A percentile compares a stretch with the other conserved stretches of the same genome.
Evolutionary conservation across 2,888 invertebrate genomes (phyloP).

Genomic region (Trichopria drosophilae): DNA sequence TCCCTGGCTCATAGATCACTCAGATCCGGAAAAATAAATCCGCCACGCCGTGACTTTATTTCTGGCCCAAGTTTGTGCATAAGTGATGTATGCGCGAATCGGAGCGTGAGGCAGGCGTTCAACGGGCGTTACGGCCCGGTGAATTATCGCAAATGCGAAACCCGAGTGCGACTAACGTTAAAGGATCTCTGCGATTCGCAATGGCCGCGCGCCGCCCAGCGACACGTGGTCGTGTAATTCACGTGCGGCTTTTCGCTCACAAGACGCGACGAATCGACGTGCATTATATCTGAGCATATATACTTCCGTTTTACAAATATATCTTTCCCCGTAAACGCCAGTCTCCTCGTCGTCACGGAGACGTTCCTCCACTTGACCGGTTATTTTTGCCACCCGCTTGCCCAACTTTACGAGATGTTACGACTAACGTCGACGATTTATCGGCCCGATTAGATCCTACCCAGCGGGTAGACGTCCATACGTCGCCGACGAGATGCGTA

Average conservation of each 20-base stretch:
- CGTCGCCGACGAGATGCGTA: constrained; percentile 9
- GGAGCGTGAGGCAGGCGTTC: constrained; percentile 18
- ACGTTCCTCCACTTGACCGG: constrained; percentile 39
- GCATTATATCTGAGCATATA: constrained; percentile 11
- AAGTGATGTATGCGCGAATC: constrained; percentile 29
- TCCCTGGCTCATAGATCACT: no score
- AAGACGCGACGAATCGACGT: constrained; percentile 7
- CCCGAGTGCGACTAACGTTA: constrained; percentile 23
- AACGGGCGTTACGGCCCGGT: not conserved
- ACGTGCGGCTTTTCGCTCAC: constrained; percentile 19
- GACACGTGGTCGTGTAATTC: constrained; percentile 13
- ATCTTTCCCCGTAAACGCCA: constrained; percentile 24
- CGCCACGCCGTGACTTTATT: no score
- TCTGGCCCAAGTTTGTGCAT: constrained; percentile 24
- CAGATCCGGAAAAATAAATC: no score
- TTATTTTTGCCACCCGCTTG: constrained; percentile 39
- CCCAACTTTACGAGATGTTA: constrained; percentile 43
- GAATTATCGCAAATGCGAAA: not conserved
- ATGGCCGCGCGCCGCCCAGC: constrained; percentile 7
- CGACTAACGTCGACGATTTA: constrained; percentile 47
- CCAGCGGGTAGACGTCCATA: constrained; percentile 23
- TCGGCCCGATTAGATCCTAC: constrained; percentile 44
- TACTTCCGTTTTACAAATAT: constrained; percentile 39
- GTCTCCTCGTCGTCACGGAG: constrained; percentile 6
- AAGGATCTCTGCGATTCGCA: constrained; percentile 16